Evolutionary conservation across 2,113 vertebrate species (phyloP), one percentile per base, ranked within the genome.

Genomic region (Cephalopterus ornatus): DNA sequence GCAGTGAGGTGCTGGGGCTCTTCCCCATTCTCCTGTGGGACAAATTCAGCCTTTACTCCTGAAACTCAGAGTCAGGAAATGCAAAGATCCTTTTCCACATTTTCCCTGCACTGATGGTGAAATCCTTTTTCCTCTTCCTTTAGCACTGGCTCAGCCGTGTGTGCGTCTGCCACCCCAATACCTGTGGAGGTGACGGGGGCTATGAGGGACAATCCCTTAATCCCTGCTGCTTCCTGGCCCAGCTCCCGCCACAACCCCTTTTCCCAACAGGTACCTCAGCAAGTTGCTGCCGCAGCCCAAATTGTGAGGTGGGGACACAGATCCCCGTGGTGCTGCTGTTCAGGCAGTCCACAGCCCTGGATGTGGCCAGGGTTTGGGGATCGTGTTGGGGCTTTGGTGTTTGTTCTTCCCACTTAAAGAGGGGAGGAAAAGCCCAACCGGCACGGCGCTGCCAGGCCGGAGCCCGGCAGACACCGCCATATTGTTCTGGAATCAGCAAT

Each of bases 401-500:
- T 87, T 61, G 30, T 33, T 81, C 74, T 85, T 88, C 65, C 39
- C 56, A 3, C 63, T 39, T 80, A 75, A 70, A 12, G 62, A 77
- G 71, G n/a, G 55, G 59, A 72, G 59, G 14, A 33, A 37, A 78
- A 66, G 3, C 21, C 46, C 56, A 55, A 75, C 19, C 7, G 39
- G 58, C 0, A 1, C 50, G 0, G 0, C 8, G 46, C 67, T 59
- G 78, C 65, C 53, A 78, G 76, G 55, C 9, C 87, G 80, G 44
- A 47, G 86, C 74, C 21, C 12, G 11, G 80, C 84, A 92, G 86
- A 62, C 10, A 4, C 55, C 66, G 65, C 55, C 52, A 49, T n/a
- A 17, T 49, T 84, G 76, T 55, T 52, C 84, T 72, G 80, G 41
- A 70, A 94, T 46, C 76, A 77, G 76, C 89, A 91, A 71, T 93